A percentile compares a stretch with the other conserved stretches of the same genome.
These are phyloP conservation scores for Spatula versicolor DNA, from an alignment of 2,797 vertebrate genomes.

Conservation along the genomic window DNA sequence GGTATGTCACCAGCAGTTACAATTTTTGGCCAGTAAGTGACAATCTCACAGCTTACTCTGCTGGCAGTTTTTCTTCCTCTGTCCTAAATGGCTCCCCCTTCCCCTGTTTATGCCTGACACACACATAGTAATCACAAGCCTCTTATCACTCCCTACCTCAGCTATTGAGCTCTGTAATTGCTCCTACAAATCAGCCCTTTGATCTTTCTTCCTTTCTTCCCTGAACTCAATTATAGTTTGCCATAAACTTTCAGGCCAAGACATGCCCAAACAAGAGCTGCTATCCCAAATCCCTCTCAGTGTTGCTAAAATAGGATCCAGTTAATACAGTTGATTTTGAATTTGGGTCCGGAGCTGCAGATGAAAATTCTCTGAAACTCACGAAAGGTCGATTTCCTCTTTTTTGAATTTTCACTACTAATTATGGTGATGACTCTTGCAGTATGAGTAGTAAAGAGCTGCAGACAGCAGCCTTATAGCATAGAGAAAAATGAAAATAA, in stretches of 20 bases:
- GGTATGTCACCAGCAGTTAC: background rate
- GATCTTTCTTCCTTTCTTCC: background rate
- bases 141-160: background rate
- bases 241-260: constrained; percentile 5
- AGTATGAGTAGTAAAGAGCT: background rate
- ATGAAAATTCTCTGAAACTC: background rate
- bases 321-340: background rate
- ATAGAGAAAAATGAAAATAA: background rate
- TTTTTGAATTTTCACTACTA: background rate
- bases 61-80: background rate
- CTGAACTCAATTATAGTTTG: constrained; percentile 2
- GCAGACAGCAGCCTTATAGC: background rate
- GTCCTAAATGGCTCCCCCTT: background rate
- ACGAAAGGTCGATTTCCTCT: background rate
- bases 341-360: background rate
- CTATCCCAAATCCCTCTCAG: background rate
- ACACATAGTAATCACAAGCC: background rate
- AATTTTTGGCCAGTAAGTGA: background rate
- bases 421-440: background rate
- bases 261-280: background rate
- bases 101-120: background rate
- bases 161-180: background rate
- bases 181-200: background rate
- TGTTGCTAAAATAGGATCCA: background rate
- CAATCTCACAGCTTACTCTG: background rate